Evolutionary conservation across 2,113 vertebrate species (phyloP).

Genomic region (Aptenodytes patagonicus): DNA sequence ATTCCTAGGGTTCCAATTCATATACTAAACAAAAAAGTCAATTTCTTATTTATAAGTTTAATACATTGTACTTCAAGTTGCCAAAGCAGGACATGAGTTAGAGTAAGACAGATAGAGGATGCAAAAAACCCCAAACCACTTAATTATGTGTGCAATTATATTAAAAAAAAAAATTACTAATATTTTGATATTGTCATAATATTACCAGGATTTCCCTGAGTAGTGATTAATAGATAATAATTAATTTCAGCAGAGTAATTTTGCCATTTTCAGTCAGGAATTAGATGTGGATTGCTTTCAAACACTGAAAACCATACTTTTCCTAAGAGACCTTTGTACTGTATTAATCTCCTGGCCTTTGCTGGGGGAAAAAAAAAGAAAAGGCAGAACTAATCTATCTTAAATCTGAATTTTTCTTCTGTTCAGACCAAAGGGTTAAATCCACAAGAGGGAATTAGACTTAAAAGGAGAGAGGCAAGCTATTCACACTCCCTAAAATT

Average conservation of each 20-base stretch:
- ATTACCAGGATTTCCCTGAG: not conserved
- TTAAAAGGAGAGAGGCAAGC: not conserved
- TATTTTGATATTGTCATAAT: not conserved
- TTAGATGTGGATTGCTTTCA: constrained; percentile 14
- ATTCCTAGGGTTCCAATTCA: not conserved
- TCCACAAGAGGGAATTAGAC: not conserved
- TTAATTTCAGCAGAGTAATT: not conserved
- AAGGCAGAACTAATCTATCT: not conserved
- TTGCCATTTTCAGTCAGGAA: not conserved
- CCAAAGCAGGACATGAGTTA: not conserved
- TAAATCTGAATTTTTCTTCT: not conserved
- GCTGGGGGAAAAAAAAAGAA: no score
- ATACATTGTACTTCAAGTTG: not conserved
- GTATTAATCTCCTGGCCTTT: not conserved
- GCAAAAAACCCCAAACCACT: not conserved
- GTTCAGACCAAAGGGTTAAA: not conserved
- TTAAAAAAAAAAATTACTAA: accelerated
- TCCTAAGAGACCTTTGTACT: not conserved
- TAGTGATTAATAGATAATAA: not conserved
- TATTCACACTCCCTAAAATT: not conserved
- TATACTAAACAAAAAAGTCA: not conserved
- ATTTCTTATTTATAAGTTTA: not conserved
- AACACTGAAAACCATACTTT: not conserved
- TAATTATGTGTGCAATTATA: not conserved
- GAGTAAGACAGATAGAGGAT: not conserved